Evolutionary conservation across 2,113 vertebrate species (phyloP).

Genomic region (Xiphophorus couchianus): DNA sequence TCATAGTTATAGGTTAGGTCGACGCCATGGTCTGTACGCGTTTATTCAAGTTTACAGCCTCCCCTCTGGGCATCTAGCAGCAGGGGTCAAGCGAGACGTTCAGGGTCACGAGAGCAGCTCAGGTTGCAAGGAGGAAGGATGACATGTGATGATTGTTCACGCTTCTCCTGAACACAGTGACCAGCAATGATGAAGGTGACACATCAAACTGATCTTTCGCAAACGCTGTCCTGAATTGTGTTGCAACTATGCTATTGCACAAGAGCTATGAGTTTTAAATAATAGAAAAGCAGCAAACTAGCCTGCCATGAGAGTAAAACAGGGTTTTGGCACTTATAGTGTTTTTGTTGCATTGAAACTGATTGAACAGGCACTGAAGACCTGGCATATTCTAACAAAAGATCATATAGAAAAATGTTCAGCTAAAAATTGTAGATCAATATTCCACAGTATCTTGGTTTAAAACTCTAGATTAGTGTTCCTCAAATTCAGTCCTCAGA

Average conservation of each 20-base stretch:
- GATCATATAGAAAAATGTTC: not conserved
- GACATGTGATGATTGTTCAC: conserved; percentile 61
- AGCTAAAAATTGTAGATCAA: not conserved
- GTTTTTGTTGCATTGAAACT: not conserved
- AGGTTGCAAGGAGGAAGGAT: conserved; percentile 52
- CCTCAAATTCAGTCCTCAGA: no score
- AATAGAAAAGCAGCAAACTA: not conserved
- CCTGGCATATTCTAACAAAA: not conserved
- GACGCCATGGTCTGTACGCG: not conserved
- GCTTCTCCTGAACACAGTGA: conserved; percentile 29
- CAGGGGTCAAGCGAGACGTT: conserved; percentile 52
- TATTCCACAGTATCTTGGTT: not conserved
- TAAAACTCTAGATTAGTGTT: no score
- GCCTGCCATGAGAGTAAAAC: not conserved
- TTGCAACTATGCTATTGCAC: conserved; percentile 9
- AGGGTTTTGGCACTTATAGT: not conserved
- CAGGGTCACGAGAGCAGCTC: conserved; percentile 20
- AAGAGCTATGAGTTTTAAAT: not conserved
- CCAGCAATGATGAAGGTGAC: conserved; percentile 3
- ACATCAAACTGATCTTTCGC: not conserved
- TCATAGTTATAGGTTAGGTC: not conserved
- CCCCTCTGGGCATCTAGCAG: conserved; percentile 7
- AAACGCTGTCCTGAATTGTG: not conserved
- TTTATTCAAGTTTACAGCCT: conserved; percentile 24
- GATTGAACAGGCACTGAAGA: no score